phyloP scores from a whole-genome alignment of 2,113 vertebrate genomes.

The Aegotheles bennettii region DNA sequence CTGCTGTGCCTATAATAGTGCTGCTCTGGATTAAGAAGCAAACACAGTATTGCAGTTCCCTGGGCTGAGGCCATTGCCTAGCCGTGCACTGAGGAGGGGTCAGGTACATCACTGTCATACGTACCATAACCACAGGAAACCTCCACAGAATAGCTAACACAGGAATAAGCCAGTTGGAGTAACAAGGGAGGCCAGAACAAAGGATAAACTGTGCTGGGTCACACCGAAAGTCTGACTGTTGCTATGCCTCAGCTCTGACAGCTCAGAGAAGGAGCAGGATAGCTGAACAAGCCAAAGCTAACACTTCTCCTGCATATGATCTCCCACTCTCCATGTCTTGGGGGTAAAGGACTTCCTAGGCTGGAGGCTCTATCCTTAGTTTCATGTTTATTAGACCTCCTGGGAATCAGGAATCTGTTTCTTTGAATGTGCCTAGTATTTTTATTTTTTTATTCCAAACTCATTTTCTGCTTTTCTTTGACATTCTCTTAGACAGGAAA shows the following conservation, averaged over 20 bases:
- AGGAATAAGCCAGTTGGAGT: background rate
- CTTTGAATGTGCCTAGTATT: background rate
- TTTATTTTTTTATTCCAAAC: background rate
- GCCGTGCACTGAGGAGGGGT: background rate
- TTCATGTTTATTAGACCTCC: background rate
- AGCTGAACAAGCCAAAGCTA: background rate
- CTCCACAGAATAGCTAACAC: background rate
- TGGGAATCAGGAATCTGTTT: background rate
- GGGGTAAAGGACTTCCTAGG: background rate
- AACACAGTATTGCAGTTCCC: background rate
- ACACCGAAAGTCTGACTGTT: background rate
- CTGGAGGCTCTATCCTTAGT: background rate
- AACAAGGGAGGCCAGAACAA: background rate
- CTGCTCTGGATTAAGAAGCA: background rate
- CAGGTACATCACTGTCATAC: background rate
- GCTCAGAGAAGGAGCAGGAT: background rate
- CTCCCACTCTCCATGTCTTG: background rate
- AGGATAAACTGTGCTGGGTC: background rate
- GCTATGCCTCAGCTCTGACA: background rate
- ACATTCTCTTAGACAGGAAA: background rate
- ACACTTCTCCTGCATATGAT: background rate
- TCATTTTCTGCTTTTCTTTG: background rate
- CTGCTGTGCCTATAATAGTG: background rate
- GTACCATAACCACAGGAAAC: background rate
- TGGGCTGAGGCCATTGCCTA: background rate